Evolutionary conservation across 2,113 vertebrate species (phyloP).

Genomic region (Dolichallabes microphthalmus): DNA sequence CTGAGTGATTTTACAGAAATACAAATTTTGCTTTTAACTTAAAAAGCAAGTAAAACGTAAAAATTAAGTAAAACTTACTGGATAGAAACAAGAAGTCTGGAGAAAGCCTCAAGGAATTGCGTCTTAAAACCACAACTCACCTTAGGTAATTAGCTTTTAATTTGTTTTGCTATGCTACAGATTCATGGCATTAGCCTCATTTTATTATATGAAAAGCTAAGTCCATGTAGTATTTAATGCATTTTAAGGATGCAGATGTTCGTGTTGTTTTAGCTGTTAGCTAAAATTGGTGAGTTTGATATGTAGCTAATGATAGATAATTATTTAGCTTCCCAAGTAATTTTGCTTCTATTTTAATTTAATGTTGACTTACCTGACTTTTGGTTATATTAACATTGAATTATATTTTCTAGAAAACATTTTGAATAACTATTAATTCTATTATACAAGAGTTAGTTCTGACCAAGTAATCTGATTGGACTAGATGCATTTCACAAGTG

Average conservation of each 20-base stretch:
- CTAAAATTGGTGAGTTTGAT: neutral
- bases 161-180: too few species aligned
- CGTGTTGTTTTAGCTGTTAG: neutral
- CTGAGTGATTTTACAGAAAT: neutral
- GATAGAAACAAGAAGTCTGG: neutral
- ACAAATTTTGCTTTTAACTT: neutral
- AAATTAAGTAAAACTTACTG: neutral
- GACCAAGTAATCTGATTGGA: too few species aligned
- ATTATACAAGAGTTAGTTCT: too few species aligned
- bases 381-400: neutral
- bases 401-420: neutral
- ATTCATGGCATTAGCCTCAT: too few species aligned
- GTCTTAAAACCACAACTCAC: too few species aligned
- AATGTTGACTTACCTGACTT: neutral
- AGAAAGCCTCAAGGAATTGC: neutral
- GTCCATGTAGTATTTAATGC: too few species aligned
- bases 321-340: neutral
- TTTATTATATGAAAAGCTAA: too few species aligned
- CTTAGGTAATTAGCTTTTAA: too few species aligned
- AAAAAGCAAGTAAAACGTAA: too few species aligned
- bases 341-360: neutral
- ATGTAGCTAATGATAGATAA: neutral
- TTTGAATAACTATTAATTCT: neutral
- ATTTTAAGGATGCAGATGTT: too few species aligned
- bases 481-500: too few species aligned